A percentile compares a stretch with the other conserved stretches of the same genome.
Conservation (phyloP, 1,140 invertebrate species). For the Zaprionus ornatus region DNA sequence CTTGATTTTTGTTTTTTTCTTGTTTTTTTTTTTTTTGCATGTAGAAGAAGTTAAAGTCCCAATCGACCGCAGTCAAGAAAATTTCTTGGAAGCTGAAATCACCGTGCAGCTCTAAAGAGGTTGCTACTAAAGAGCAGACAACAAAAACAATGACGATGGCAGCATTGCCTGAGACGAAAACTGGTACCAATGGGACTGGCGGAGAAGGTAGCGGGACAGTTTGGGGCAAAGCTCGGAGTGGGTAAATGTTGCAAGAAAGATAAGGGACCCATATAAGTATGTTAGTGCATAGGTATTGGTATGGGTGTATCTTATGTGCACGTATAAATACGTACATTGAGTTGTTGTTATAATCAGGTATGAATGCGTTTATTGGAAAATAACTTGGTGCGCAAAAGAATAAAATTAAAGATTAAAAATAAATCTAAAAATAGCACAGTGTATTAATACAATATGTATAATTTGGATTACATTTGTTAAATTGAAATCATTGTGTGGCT, state of each 20-base stretch:
- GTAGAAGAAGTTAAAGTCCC: slow-evolving; percentile 45
- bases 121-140: slow-evolving; percentile 36
- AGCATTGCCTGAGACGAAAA: slow-evolving; percentile 47
- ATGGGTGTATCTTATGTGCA: slow-evolving; percentile 28
- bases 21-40: slow-evolving; percentile 44
- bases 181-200: slow-evolving; percentile 38
- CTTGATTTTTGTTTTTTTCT: slow-evolving; percentile 23
- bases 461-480: no score
- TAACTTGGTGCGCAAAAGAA: neutral
- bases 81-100: slow-evolving; percentile 66
- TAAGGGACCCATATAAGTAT: slow-evolving; percentile 62
- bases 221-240: slow-evolving; percentile 23
- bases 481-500: no score
- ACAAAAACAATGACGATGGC: slow-evolving; percentile 23
- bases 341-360: slow-evolving; percentile 10
- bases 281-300: slow-evolving; percentile 41
- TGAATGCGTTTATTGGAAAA: slow-evolving; percentile 3
- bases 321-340: neutral
- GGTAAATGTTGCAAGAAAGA: slow-evolving; percentile 68
- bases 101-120: slow-evolving; percentile 32
- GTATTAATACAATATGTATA: no score
- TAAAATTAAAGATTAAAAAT: neutral
- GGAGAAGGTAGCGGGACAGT: slow-evolving; percentile 13
- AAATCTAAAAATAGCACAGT: slow-evolving; percentile 3
- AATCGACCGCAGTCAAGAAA: slow-evolving; percentile 41